Evolutionary conservation across 2,113 vertebrate species (phyloP).

Genomic region (Podilymbus podiceps): DNA sequence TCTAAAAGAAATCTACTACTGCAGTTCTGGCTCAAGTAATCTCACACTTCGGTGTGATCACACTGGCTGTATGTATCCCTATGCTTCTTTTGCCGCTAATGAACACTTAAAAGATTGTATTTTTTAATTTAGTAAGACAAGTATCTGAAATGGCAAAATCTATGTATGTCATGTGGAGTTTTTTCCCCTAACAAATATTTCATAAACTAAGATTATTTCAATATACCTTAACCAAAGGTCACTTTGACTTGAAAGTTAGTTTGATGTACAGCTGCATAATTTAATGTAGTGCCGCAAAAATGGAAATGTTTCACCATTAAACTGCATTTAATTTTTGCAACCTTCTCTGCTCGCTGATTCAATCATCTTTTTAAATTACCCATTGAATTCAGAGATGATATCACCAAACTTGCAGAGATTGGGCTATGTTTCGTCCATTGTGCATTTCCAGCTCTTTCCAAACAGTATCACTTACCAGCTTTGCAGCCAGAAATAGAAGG

Average conservation of each 20-base stretch:
- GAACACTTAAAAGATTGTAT: background rate
- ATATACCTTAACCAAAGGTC: constrained; percentile 9
- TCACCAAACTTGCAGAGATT: background rate
- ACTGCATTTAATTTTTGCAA: background rate
- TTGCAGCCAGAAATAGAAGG: background rate
- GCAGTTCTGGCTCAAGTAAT: background rate
- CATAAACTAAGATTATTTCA: background rate
- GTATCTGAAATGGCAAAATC: background rate
- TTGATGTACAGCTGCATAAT: constrained; percentile 8
- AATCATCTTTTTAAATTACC: background rate
- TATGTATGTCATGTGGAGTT: background rate
- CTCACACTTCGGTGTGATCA: background rate
- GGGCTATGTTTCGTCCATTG: background rate
- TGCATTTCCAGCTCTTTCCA: background rate
- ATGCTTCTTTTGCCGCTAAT: background rate
- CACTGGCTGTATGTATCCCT: background rate
- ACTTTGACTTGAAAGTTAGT: constrained; percentile 15
- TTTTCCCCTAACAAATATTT: background rate
- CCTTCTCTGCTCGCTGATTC: background rate
- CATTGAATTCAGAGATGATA: background rate
- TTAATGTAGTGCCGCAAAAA: background rate
- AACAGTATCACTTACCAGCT: background rate
- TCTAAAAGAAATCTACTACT: constrained; percentile 2
- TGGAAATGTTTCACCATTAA: background rate
- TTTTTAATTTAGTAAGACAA: background rate